Percentiles rank a stretch among this genome's conserved stretches.
Conservation (phyloP, 2,888 invertebrate genomes). For the Limnephilus marmoratus region DNA sequence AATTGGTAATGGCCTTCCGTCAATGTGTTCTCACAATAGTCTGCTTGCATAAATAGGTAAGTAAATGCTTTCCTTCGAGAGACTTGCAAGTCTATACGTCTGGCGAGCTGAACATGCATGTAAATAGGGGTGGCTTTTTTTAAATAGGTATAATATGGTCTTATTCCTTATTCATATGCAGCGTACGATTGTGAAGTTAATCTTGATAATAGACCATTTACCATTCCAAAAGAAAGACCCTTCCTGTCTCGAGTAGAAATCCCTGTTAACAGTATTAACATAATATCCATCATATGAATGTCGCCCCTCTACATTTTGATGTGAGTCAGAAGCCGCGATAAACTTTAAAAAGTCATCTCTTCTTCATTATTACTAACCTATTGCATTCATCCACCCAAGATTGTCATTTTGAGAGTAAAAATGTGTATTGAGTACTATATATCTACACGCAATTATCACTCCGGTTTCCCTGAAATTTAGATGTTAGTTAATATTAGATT, state of each 20-base stretch:
- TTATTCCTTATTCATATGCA: conserved; percentile 21
- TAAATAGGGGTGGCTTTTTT: conserved; percentile 43
- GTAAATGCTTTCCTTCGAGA: too few species aligned
- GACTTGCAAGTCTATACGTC: not conserved
- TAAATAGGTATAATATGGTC: not conserved
- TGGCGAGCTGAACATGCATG: conserved; percentile 21
- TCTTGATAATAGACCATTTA: conserved; percentile 24
- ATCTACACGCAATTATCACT: too few species aligned
- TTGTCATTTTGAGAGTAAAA: not conserved
- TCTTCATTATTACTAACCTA: not conserved
- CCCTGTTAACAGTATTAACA: not conserved
- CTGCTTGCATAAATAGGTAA: not conserved
- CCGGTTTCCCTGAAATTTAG: too few species aligned
- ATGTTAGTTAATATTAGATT: too few species aligned
- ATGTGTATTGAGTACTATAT: too few species aligned
- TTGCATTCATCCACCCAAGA: too few species aligned
- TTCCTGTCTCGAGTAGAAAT: not conserved
- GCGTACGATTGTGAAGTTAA: not conserved
- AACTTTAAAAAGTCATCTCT: not conserved
- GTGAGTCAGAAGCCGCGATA: not conserved
- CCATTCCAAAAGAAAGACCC: not conserved
- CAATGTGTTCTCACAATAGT: conserved; percentile 44
- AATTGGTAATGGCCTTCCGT: conserved; percentile 41
- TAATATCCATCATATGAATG: not conserved
- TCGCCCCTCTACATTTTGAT: not conserved